Evolutionary conservation across 2,797 vertebrate species (phyloP).

Genomic region (Phataginus tetradactyla): DNA sequence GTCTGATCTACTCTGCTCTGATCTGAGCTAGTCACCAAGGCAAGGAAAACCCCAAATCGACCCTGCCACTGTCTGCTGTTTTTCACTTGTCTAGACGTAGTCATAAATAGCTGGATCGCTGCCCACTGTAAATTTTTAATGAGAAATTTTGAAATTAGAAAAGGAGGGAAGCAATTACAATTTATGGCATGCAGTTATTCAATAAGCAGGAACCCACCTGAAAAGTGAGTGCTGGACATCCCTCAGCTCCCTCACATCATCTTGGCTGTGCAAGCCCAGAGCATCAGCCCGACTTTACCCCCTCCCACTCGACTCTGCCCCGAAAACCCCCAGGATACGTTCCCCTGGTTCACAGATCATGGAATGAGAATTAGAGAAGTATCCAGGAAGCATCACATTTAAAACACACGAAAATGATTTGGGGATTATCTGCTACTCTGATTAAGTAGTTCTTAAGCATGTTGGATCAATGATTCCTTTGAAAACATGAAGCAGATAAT

Average conservation of each 20-base stretch:
- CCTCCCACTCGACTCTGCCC: accelerated
- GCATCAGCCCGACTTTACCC: no score
- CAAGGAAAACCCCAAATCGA: not conserved
- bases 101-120: conserved; percentile 80
- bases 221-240: not conserved
- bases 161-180: conserved; percentile 64
- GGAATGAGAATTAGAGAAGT: not conserved
- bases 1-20: conserved; percentile 48
- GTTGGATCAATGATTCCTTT: not conserved
- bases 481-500: not conserved
- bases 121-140: conserved; percentile 77
- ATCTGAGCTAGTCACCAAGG: conserved; percentile 64
- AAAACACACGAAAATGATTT: not conserved
- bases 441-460: not conserved
- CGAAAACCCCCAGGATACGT: not conserved
- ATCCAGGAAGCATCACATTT: not conserved
- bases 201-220: conserved; percentile 46
- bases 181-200: conserved; percentile 57
- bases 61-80: conserved; percentile 54
- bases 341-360: not conserved
- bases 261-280: not conserved
- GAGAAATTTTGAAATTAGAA: conserved; percentile 78
- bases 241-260: not conserved
- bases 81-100: conserved; percentile 78
- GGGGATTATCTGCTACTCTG: not conserved